Base-by-base conservation (phyloP, 2,113 vertebrate genomes). In the Rhinolophus ferrumequinum region DNA sequence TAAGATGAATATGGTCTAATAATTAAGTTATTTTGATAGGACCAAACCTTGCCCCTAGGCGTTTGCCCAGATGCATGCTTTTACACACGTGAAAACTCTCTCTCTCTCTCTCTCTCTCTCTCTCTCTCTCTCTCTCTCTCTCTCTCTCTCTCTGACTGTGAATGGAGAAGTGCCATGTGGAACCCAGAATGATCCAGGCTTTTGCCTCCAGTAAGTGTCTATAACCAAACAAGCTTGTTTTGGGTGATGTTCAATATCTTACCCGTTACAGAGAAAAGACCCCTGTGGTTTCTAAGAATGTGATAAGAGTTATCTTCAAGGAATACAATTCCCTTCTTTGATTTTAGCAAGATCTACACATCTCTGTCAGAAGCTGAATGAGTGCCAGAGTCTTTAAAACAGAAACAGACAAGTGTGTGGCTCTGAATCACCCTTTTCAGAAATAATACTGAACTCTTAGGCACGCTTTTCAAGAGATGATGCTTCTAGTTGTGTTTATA, bases 241-340 rank as follows among this genome's bases (percentile, higher is more conserved):
- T 12, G 0, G 83, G 22, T 95, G 19, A 70, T 91, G 47, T 80
- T 95, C 79, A 79, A 30, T 58, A 79, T 54, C 82, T 77, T 93
- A 72, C 76, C 62, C n/a, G 44, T 94, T 93, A 91, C 70, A 93
- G 62, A 91, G 75, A 89, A 87, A 97, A 88, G 81, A 58, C 44
- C 67, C 82, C 73, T 62, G 58, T 70, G 52, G 73, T 89, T 35
- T 92, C 69, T 72, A 56, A 76, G 77, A 87, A 80, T 69, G 80
- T 84, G 80, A 88, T 92, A 95, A 95, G 90, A 96, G 87, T 93
- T 96, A 81, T 95, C 93, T 97, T 97, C 58, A 95, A 87, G 95
- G 69, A 95, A 92, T 64, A 92, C 52, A 87, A 66, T 90, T 94
- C 86, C 41, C 26, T 84, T 90, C 93, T 96, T 97, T 96, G 96